phyloP scores from a whole-genome alignment of 2,888 invertebrate genomes.

The Melitaea athalia region DNA sequence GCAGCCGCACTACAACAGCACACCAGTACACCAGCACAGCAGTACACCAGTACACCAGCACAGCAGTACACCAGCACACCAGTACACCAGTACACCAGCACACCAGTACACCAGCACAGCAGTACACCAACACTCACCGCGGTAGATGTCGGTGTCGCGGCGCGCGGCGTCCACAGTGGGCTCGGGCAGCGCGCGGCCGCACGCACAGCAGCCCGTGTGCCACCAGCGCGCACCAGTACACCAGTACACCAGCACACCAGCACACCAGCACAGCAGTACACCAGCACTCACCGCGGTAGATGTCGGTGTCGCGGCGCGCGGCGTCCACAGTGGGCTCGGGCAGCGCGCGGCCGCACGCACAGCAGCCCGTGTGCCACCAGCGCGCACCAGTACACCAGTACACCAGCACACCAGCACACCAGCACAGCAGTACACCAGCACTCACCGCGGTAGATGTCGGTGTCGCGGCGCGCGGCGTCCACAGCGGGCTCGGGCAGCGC shows the following conservation, averaged over 20 bases:
- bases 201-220: slow-evolving; percentile 67
- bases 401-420: slow-evolving; percentile 68
- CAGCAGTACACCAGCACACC: slow-evolving; percentile 52
- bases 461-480: slow-evolving; percentile 39
- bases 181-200: slow-evolving; percentile 55
- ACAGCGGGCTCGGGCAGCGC: slow-evolving; percentile 57
- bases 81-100: slow-evolving; percentile 45
- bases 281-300: slow-evolving; percentile 46
- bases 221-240: slow-evolving; percentile 45
- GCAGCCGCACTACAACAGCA: slow-evolving; percentile 36
- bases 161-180: slow-evolving; percentile 47
- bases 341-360: slow-evolving; percentile 51
- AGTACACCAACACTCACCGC: slow-evolving; percentile 65
- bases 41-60: slow-evolving; percentile 45
- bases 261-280: too few species aligned
- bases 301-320: slow-evolving; percentile 33
- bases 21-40: slow-evolving; percentile 55
- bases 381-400: too few species aligned
- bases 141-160: slow-evolving; percentile 38
- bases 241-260: slow-evolving; percentile 42
- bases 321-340: slow-evolving; percentile 52
- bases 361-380: slow-evolving; percentile 75
- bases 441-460: slow-evolving; percentile 47
- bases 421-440: slow-evolving; percentile 71
- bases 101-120: slow-evolving; percentile 69